Percentiles rank a stretch among this genome's conserved stretches.
Evolutionary conservation across 2,113 vertebrate species (phyloP).

Genomic region (Dolichotis patagonum): DNA sequence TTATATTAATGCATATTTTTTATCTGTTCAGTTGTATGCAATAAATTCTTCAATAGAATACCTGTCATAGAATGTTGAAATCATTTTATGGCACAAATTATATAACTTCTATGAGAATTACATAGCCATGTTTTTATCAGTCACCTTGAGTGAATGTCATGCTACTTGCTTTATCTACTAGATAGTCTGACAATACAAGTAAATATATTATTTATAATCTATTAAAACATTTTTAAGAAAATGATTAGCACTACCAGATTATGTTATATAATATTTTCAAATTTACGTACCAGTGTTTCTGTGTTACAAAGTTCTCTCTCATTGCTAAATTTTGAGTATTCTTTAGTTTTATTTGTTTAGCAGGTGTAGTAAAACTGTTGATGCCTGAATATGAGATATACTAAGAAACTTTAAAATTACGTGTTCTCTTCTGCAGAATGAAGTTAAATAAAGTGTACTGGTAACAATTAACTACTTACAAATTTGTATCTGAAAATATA

Average conservation of each 20-base stretch:
- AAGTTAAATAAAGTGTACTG: background rate
- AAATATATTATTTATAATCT: background rate
- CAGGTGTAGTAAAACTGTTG: background rate
- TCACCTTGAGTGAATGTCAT: background rate
- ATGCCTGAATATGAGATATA: background rate
- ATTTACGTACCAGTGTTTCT: slow-evolving; percentile 15
- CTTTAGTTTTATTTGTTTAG: background rate
- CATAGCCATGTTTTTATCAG: background rate
- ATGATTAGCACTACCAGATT: background rate
- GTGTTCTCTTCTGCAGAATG: background rate
- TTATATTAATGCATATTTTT: background rate
- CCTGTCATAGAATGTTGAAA: background rate
- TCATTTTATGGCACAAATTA: background rate
- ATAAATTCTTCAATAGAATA: background rate
- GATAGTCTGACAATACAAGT: background rate
- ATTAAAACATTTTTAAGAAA: background rate
- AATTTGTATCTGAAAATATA: background rate
- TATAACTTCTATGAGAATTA: background rate
- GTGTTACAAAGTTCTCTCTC: background rate
- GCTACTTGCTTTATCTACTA: background rate
- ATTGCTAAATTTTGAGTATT: background rate
- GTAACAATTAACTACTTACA: background rate
- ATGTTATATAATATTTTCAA: background rate
- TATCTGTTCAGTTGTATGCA: background rate
- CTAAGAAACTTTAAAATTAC: slow-evolving; percentile 31